Evolutionary conservation across 53 echinoderm and acorn worm species (phyloP), one percentile per base, ranked within the genome.

Genomic region (Pentamera pediparva): DNA sequence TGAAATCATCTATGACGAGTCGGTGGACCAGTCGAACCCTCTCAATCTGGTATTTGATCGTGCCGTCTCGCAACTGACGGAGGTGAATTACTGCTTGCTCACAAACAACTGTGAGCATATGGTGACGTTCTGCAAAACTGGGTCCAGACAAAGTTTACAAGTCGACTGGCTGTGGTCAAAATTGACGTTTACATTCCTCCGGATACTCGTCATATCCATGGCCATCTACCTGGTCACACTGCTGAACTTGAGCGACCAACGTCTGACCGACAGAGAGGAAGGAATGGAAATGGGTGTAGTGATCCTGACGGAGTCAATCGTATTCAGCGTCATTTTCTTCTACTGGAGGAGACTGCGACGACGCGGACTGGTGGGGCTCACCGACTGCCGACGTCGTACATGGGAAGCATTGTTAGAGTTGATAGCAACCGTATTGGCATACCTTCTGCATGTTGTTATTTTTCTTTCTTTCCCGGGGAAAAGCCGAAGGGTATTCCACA

Each of bases 71-170:
- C 40, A 39, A 30, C 67, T 67, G 12, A 20, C 31, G 18, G 67
- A 67, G 4, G 15, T 17, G 10, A 39, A 67, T 28, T 67, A 41
- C 17, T 11, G 15, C 29, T 0, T 41, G 6, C 29, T 67, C 15
- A 39, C 15, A 25, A 67, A 67, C 27, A 45, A 67, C 45, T 67
- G 67, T 43, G 67, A 67, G 45, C 67, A 67, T 26, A 27, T 67
- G 4, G 38, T 67, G n/a, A 45, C 67, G 2, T 67, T 67, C 39
- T 67, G 43, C 39, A 67, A 43, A 29, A 67, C 67, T 13, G 67
- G 67, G 18, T 43, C 25, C 8, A 41, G 13, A 67, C 24, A 10
- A 5, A 67, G 67, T 38, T 28, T 67, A 11, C 67, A 67, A 18
- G 29, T 17, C 15, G n/a, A 41, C 18, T 67, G 67, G 67, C 29